A percentile compares a stretch with the other conserved stretches of the same genome.
These are phyloP conservation scores for Cosmia pyralina DNA, from an alignment of 2,888 invertebrate species.

Conservation along the genomic window DNA sequence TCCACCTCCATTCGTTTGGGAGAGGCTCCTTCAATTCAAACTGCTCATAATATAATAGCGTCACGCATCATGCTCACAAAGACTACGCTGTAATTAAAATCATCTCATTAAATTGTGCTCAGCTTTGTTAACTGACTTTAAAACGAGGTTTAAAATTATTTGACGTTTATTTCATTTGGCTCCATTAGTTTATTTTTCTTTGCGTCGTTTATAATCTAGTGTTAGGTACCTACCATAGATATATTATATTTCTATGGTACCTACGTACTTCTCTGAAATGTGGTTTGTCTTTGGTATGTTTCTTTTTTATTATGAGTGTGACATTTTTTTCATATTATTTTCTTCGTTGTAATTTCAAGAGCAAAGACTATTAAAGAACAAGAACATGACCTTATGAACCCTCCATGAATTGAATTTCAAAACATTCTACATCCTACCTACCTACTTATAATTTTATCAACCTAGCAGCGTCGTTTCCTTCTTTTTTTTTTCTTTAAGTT, in stretches of 20 bases:
- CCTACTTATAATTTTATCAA: neutral
- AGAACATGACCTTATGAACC: too few species aligned
- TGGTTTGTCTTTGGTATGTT: neutral
- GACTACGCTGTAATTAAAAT: constrained; percentile 45
- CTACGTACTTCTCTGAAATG: too few species aligned
- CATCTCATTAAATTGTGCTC: constrained; percentile 51
- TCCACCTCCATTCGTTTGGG: constrained; percentile 20
- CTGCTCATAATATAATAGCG: constrained; percentile 37
- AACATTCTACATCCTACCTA: neutral
- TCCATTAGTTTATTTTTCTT: neutral
- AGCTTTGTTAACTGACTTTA: constrained; percentile 17
- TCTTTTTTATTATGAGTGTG: neutral
- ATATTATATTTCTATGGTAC: too few species aligned
- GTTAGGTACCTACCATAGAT: too few species aligned
- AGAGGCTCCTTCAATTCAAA: constrained; percentile 32
- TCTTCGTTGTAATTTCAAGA: neutral
- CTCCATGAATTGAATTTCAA: neutral
- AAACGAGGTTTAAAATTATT: constrained; percentile 23
- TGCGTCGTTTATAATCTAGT: neutral
- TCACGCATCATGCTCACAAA: constrained; percentile 44
- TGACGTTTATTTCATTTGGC: constrained; percentile 24
- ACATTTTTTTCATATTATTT: neutral
- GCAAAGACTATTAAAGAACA: too few species aligned
- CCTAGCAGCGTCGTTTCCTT: neutral
- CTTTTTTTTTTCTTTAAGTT: neutral